Base-by-base conservation (phyloP, 2,113 vertebrate species). In the Rhipidura dahli region DNA sequence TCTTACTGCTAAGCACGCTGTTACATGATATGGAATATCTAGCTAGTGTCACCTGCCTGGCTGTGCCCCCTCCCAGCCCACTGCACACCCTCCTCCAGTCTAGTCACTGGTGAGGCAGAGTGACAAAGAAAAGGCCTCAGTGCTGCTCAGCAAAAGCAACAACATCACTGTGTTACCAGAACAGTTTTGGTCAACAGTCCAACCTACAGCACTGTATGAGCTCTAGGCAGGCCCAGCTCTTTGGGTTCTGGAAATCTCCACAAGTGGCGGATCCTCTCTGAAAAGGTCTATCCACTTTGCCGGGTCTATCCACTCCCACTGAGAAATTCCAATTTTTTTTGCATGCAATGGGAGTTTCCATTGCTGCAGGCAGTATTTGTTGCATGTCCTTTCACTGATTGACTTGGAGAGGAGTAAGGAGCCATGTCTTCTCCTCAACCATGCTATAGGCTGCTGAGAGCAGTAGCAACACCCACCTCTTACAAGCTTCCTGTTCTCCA, bases 181-280 rank as follows among this genome's bases (percentile, higher is more conserved):
- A 27, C 6, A 12, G 24, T 33, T 76, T 30, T 44, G 31, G 37
- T 49, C 7, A 54, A 53, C 37, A 70, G 31, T 28, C 20, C 16
- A 53, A 83, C 44, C 24, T 8, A 5, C 14, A 27, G 37, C 12
- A 47, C 7, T 0, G 0, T 35, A 5, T 44, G 24, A 59, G 33
- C 22, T 27, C 18, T 51, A 26, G 54, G 15, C 19, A 31, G 15
- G 50, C 9, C 6, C 10, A 39, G 47, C 17, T 20, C 0, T 50
- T 13, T 20, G 51, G 28, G 9, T 51, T 64, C 8, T 47, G 56
- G 22, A 54, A 26, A 4, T 37, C 8, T 70, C 16, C 2, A 9
- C 45, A 33, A 16, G 6, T 45, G 15, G 13, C 20, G 4, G 3
- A 28, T 33, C 12, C 9, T 57, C 3, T 35, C 4, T 51, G 26